phyloP scores from a whole-genome alignment of 2,797 vertebrate genomes.

The Jordanella pulchra region DNA sequence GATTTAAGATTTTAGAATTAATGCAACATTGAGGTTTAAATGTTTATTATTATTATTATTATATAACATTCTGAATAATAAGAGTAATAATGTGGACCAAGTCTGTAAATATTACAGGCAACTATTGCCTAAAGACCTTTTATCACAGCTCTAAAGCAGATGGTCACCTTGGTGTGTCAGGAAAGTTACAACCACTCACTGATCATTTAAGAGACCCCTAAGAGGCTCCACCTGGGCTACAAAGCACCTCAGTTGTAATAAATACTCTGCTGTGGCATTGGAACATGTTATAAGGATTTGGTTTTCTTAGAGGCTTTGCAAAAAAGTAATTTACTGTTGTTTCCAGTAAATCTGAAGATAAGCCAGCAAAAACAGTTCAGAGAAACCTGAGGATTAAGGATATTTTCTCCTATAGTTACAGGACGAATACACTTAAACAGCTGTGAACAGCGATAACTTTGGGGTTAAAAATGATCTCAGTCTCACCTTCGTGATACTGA shows the following conservation, averaged over 20 bases:
- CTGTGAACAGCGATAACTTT: slow-evolving; percentile 6
- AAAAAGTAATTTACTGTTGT: slow-evolving; percentile 65
- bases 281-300: slow-evolving; percentile 63
- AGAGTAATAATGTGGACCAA: not conserved
- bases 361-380: slow-evolving; percentile 45
- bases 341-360: slow-evolving; percentile 59
- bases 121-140: not conserved
- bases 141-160: not conserved
- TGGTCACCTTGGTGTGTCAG: slow-evolving; percentile 10
- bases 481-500: not conserved
- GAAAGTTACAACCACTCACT: slow-evolving; percentile 9
- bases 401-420: slow-evolving; percentile 24
- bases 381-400: slow-evolving; percentile 46
- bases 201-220: slow-evolving; percentile 51
- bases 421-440: slow-evolving; percentile 25
- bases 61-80: not conserved
- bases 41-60: not conserved
- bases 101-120: not conserved
- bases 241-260: slow-evolving; percentile 51
- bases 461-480: slow-evolving; percentile 9
- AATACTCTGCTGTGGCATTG: slow-evolving; percentile 51
- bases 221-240: slow-evolving; percentile 31
- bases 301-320: slow-evolving; percentile 64
- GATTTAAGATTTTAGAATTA: not conserved
- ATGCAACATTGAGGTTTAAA: not conserved